These are phyloP conservation scores for Saturnia japonica DNA, from an alignment of 2,888 invertebrate genomes.

Conservation along the genomic window DNA sequence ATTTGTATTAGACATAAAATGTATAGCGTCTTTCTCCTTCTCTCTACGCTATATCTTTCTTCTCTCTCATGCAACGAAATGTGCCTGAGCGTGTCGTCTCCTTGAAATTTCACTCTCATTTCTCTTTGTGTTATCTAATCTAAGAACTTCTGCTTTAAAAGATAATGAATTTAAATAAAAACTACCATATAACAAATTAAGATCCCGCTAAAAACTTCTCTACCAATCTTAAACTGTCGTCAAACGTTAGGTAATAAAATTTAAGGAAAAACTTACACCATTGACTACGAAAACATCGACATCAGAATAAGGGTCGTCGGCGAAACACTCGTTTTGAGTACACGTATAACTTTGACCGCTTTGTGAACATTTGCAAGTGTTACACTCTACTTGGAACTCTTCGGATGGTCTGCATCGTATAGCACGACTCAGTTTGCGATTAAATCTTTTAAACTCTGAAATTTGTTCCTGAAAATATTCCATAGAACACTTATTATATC, in stretches of 20 bases:
- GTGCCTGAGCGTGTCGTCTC: too few relatives aligned
- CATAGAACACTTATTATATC: neutral
- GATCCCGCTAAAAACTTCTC: too few relatives aligned
- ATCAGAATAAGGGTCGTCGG: slow-evolving; percentile 51
- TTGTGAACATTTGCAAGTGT: slow-evolving; percentile 76
- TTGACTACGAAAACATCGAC: slow-evolving; percentile 72
- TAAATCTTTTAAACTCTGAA: neutral
- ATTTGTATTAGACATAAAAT: too few relatives aligned
- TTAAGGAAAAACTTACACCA: slow-evolving; percentile 46
- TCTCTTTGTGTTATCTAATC: too few relatives aligned
- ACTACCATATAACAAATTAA: too few relatives aligned
- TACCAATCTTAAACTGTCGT: neutral
- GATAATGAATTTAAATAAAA: too few relatives aligned
- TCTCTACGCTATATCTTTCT: too few relatives aligned
- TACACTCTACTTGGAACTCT: slow-evolving; percentile 77
- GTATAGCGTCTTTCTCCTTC: too few relatives aligned
- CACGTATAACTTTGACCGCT: slow-evolving; percentile 77
- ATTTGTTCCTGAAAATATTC: neutral
- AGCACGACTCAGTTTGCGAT: slow-evolving; percentile 18
- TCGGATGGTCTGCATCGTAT: slow-evolving; percentile 69
- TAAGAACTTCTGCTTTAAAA: too few relatives aligned
- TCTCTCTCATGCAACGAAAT: too few relatives aligned
- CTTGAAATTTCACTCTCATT: too few relatives aligned
- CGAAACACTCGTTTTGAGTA: slow-evolving; percentile 74
- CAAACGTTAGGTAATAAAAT: neutral